Evolutionary conservation across 1,140 invertebrate genomes (phyloP).

Genomic region (Mactra quadrangularis): DNA sequence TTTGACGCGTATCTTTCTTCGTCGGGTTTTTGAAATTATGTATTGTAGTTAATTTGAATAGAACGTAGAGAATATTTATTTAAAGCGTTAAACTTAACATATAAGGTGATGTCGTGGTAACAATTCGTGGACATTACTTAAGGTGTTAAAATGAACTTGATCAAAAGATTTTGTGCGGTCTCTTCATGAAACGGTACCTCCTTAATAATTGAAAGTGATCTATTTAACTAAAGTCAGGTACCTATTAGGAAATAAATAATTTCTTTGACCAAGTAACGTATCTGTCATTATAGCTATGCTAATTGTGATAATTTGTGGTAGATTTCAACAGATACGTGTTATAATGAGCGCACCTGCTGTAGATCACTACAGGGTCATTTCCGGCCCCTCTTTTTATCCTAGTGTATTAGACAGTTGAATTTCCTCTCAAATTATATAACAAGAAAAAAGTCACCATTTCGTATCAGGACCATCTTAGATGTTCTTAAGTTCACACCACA

Average conservation of each 20-base stretch:
- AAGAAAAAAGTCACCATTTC: too few species aligned
- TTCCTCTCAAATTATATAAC: too few species aligned
- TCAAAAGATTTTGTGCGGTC: constrained; percentile 41
- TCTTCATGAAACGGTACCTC: constrained; percentile 25
- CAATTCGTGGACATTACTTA: constrained; percentile 25
- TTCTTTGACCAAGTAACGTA: constrained; percentile 22
- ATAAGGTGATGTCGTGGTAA: constrained; percentile 36
- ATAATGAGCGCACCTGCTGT: constrained; percentile 34
- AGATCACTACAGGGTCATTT: not conserved
- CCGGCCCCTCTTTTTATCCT: not conserved
- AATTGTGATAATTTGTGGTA: constrained; percentile 11
- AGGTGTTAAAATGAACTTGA: constrained; percentile 36
- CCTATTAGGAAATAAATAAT: constrained; percentile 57
- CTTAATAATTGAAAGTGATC: constrained; percentile 48
- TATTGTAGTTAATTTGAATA: constrained; percentile 59
- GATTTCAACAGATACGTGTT: constrained; percentile 7
- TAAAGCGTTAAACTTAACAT: constrained; percentile 58
- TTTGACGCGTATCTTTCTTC: constrained; percentile 46
- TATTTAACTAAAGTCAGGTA: constrained; percentile 60
- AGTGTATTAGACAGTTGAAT: too few species aligned
- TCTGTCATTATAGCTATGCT: constrained; percentile 38
- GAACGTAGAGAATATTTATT: constrained; percentile 42
- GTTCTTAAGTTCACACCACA: too few species aligned
- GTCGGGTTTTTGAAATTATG: constrained; percentile 60
- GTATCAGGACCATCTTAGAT: too few species aligned